Evolutionary conservation across 2,797 vertebrate genomes (phyloP).

Genomic region (Sternotherus odoratus): DNA sequence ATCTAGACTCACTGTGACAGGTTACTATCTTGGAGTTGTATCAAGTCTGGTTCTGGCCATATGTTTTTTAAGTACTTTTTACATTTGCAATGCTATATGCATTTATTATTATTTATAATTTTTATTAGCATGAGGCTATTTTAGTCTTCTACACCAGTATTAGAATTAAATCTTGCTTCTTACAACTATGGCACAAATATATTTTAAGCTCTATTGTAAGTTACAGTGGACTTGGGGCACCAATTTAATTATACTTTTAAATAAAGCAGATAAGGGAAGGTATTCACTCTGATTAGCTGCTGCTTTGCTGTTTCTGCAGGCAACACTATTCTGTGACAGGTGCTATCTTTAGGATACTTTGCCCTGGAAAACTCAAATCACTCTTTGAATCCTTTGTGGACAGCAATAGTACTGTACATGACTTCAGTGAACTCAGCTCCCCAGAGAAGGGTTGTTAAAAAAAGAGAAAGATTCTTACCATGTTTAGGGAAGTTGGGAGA

Average conservation of each 20-base stretch:
- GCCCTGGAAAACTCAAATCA: background rate
- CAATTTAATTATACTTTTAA: background rate
- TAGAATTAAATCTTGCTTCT: background rate
- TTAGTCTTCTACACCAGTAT: background rate
- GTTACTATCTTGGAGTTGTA: background rate
- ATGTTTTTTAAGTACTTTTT: background rate
- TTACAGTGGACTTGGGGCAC: background rate
- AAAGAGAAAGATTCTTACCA: background rate
- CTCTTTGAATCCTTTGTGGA: slow-evolving; percentile 9
- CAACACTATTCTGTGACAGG: background rate
- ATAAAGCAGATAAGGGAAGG: background rate
- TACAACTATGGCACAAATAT: background rate
- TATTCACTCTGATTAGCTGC: background rate
- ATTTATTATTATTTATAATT: background rate
- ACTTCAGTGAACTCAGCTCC: background rate
- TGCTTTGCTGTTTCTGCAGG: background rate
- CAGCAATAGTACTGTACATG: background rate
- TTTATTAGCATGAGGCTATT: background rate
- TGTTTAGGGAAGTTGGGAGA: background rate
- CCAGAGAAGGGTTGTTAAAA: background rate
- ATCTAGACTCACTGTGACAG: background rate
- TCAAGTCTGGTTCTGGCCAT: background rate
- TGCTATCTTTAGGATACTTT: slow-evolving; percentile 24
- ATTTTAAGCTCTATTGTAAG: background rate
- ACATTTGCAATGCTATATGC: background rate